Percentiles rank a stretch among this genome's conserved stretches.
These are phyloP conservation scores for Phrynocephalus versicolor DNA, from an alignment of 2,113 vertebrate species.

Conservation along the genomic window DNA sequence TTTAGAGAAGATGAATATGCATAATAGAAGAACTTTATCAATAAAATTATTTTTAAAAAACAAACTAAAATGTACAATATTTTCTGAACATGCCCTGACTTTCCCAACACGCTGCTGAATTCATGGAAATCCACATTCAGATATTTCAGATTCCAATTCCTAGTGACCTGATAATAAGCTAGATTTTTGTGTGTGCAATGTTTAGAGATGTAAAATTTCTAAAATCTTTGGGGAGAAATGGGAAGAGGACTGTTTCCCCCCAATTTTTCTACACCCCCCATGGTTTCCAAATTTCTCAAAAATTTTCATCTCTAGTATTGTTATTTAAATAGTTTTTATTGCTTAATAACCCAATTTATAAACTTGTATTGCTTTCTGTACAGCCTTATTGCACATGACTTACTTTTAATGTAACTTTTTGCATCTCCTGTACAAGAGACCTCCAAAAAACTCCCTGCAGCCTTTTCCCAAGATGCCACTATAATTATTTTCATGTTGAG, in stretches of 20 bases:
- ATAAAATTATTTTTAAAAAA: too few species aligned
- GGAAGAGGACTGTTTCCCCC: too few species aligned
- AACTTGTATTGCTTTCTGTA: background rate
- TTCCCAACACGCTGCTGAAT: background rate
- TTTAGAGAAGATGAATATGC: too few species aligned
- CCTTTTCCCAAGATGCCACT: slow-evolving; percentile 6
- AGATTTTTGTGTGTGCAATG: too few species aligned
- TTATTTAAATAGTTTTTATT: too few species aligned
- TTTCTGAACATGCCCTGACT: accelerated
- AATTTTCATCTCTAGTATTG: too few species aligned
- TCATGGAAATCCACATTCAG: background rate
- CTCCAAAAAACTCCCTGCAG: slow-evolving; percentile 20
- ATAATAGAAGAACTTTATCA: too few species aligned
- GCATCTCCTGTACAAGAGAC: background rate
- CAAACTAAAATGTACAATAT: slow-evolving; percentile 1
- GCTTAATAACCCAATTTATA: too few species aligned
- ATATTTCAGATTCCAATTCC: background rate
- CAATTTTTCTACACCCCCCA: too few species aligned
- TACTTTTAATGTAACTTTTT: background rate
- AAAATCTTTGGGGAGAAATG: too few species aligned
- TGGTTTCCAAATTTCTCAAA: too few species aligned
- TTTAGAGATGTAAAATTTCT: too few species aligned
- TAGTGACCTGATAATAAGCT: background rate
- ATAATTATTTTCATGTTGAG: slow-evolving; percentile 50
- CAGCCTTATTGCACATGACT: background rate